Evolutionary conservation across 2,113 vertebrate genomes (phyloP).

Genomic region (Pitta sordida): DNA sequence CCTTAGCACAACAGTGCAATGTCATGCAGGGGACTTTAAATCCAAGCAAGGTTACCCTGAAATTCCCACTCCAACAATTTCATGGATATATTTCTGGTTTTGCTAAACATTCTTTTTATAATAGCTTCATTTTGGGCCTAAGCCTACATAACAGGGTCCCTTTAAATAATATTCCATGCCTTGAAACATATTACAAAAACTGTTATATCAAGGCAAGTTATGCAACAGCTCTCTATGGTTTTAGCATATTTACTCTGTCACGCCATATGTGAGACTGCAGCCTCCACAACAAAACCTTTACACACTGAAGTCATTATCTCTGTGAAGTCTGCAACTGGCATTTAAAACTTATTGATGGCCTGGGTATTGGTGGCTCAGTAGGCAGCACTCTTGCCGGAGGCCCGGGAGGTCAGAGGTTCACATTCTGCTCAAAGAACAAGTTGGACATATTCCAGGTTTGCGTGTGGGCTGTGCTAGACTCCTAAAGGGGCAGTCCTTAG

Average conservation of each 20-base stretch:
- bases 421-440: conserved; percentile 47
- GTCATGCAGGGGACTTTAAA: conserved; percentile 31
- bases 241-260: conserved; percentile 51
- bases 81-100: conserved; percentile 49
- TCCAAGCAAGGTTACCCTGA: conserved; percentile 52
- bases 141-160: conserved; percentile 33
- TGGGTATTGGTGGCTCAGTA: conserved; percentile 55
- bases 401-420: conserved; percentile 53
- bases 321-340: conserved; percentile 52
- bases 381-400: conserved; percentile 54
- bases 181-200: conserved; percentile 56
- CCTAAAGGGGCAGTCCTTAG: conserved; percentile 4
- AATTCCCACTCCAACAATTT: conserved; percentile 55
- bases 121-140: conserved; percentile 47
- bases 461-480: conserved; percentile 45
- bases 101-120: conserved; percentile 57
- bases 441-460: conserved; percentile 46
- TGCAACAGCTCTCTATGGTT: conserved; percentile 31
- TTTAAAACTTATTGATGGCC: conserved; percentile 60
- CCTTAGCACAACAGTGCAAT: conserved; percentile 21
- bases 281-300: conserved; percentile 45
- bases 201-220: conserved; percentile 58
- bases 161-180: conserved; percentile 61
- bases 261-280: conserved; percentile 11
- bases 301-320: conserved; percentile 58